phyloP scores from a whole-genome alignment of 92 coral and sea anemone genomes.

The Metridium senile region DNA sequence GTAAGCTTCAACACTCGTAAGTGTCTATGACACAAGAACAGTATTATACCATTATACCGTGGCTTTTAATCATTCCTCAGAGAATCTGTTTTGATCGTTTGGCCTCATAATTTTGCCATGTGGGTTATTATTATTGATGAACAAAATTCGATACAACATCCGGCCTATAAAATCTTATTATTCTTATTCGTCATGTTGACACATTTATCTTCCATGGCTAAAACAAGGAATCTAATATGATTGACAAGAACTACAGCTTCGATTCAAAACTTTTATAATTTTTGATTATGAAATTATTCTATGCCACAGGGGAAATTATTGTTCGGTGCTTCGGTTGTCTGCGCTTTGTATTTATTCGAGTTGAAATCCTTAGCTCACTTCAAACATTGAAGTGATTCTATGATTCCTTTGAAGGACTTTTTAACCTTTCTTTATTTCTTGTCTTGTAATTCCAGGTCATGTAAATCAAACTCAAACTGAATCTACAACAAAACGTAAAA shows the following conservation, averaged over 20 bases:
- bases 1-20: slow-evolving; percentile 73
- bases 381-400: slow-evolving; percentile 8
- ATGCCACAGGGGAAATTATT: not conserved
- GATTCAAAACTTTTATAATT: not conserved
- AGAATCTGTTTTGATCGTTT: not conserved
- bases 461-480: slow-evolving; percentile 63
- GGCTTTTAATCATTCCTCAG: not conserved
- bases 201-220: slow-evolving; percentile 18
- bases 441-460: slow-evolving; percentile 53
- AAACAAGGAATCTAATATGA: slow-evolving; percentile 3
- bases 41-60: not conserved
- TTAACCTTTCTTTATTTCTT: slow-evolving; percentile 12
- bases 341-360: not conserved
- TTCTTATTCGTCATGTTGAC: slow-evolving; percentile 21
- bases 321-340: not conserved
- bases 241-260: slow-evolving; percentile 6
- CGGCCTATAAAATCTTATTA: slow-evolving; percentile 58
- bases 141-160: slow-evolving; percentile 61
- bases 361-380: slow-evolving; percentile 2
- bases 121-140: slow-evolving; percentile 6
- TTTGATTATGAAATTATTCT: not conserved
- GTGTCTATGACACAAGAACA: slow-evolving; percentile 66
- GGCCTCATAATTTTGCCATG: not conserved
- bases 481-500: slow-evolving; percentile 63
- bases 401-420: slow-evolving; percentile 2